Evolutionary conservation across 2,113 vertebrate species (phyloP).

Genomic region (Chionis minor): DNA sequence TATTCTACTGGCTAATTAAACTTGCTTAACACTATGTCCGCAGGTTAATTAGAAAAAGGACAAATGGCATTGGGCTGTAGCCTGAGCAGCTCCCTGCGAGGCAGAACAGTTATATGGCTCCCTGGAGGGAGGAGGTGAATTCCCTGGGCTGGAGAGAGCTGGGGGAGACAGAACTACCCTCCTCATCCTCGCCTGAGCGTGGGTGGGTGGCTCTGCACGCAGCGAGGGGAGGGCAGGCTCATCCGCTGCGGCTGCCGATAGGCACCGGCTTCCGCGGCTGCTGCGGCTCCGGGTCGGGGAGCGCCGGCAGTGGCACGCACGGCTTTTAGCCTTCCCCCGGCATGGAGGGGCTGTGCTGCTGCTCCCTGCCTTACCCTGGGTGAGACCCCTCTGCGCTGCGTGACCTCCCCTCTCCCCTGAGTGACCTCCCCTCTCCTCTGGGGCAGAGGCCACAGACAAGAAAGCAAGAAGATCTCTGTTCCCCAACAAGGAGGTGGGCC

Average conservation of each 20-base stretch:
- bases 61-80: background rate
- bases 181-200: background rate
- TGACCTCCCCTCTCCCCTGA: background rate
- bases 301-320: background rate
- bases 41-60: background rate
- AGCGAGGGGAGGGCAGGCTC: background rate
- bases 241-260: rapidly evolving
- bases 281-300: background rate
- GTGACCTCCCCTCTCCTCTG: too few species aligned
- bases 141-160: background rate
- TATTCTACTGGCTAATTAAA: background rate
- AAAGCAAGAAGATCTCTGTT: background rate
- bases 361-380: background rate
- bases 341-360: background rate
- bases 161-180: background rate
- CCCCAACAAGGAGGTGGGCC: background rate
- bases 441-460: background rate
- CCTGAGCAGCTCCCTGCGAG: rapidly evolving
- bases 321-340: background rate
- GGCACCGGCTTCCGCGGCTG: background rate
- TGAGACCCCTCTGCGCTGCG: background rate
- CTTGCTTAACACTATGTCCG: rapidly evolving
- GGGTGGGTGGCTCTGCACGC: rapidly evolving
- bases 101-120: rapidly evolving
- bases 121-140: background rate